phyloP scores from a whole-genome alignment of 2,113 vertebrate species.

The Rhagologus leucostigma region DNA sequence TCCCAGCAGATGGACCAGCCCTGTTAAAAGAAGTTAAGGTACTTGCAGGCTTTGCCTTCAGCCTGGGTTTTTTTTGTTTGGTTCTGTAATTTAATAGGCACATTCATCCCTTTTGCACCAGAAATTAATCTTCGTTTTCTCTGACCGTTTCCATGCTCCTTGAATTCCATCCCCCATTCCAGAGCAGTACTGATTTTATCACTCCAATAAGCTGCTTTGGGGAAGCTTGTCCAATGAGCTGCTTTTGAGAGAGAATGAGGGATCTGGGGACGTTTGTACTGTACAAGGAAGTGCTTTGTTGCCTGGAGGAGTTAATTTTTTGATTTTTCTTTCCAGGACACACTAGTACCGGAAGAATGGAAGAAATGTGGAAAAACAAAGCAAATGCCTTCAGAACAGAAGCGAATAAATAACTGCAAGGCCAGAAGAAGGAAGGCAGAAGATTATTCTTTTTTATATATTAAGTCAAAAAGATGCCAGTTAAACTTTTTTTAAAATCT shows the following conservation, averaged over 20 bases:
- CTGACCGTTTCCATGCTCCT: not conserved
- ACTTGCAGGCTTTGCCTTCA: not conserved
- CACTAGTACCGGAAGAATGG: conserved; percentile 64
- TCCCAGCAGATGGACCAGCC: not conserved
- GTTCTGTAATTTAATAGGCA: not conserved
- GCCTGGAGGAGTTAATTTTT: conserved; percentile 34
- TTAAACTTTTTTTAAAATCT: conserved; percentile 10
- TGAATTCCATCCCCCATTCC: not conserved
- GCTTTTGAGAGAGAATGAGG: not conserved
- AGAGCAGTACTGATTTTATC: not conserved
- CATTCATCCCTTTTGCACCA: not conserved
- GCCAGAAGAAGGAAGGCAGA: conserved; percentile 39
- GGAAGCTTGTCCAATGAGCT: not conserved
- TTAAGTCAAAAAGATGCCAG: conserved; percentile 32
- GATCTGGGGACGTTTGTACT: not conserved
- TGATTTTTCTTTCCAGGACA: conserved; percentile 64
- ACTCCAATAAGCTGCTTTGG: not conserved
- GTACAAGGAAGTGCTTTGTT: not conserved
- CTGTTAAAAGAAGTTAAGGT: not conserved
- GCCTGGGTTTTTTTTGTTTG: not conserved
- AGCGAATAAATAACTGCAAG: conserved; percentile 35
- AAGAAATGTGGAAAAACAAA: conserved; percentile 42
- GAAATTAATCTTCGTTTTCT: not conserved
- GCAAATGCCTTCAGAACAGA: conserved; percentile 34
- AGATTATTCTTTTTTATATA: conserved; percentile 7